A percentile compares a stretch with the other conserved stretches of the same genome.
phyloP scores from a whole-genome alignment of 2,888 invertebrate species.

The Trichopria drosophilae region DNA sequence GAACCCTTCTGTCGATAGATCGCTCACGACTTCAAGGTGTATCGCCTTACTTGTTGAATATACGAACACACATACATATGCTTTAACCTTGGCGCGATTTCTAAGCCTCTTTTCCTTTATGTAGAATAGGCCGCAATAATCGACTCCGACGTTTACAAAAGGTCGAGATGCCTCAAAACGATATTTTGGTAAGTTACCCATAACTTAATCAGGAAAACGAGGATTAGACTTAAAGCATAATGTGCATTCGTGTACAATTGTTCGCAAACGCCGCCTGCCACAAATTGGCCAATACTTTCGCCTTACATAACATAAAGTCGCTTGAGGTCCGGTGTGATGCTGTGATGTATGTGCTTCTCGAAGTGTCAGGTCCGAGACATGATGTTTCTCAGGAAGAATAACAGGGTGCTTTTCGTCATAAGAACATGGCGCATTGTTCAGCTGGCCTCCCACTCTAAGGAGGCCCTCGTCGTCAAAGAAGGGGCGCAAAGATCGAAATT shows the following conservation, averaged over 20 bases:
- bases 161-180: constrained; percentile 36
- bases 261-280: constrained; percentile 1
- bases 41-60: constrained; percentile 42
- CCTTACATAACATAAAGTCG: constrained; percentile 14
- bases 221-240: constrained; percentile 33
- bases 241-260: constrained; percentile 28
- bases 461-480: background rate
- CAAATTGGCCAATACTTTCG: constrained; percentile 13
- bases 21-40: constrained; percentile 39
- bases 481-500: background rate
- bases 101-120: constrained; percentile 32
- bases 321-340: constrained; percentile 1
- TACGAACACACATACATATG: constrained; percentile 37
- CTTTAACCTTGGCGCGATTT: constrained; percentile 31
- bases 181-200: constrained; percentile 43
- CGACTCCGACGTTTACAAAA: constrained; percentile 39
- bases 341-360: constrained; percentile 5
- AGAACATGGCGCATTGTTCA: background rate
- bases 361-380: constrained; percentile 10
- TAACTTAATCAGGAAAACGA: constrained; percentile 29
- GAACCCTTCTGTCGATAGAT: constrained; percentile 35
- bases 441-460: constrained; percentile 1
- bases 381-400: constrained; percentile 11
- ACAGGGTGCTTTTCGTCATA: background rate
- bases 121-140: constrained; percentile 41